Evolutionary conservation across 1,140 invertebrate species (phyloP).

Genomic region (Brachionus rotundiformis): DNA sequence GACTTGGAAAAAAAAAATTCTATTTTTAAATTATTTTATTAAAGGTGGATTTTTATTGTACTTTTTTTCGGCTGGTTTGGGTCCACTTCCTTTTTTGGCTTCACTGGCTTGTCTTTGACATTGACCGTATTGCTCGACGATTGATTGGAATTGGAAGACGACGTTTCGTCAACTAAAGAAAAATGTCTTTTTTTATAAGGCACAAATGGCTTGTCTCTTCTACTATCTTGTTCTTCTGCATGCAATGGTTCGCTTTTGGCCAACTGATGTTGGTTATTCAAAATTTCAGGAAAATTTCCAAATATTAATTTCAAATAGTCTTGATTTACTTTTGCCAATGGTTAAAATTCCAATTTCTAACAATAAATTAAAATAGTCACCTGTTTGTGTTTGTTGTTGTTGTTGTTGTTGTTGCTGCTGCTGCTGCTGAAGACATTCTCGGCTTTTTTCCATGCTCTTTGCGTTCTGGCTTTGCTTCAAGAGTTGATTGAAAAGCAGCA

Average conservation of each 20-base stretch:
- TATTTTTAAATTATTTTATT: background rate
- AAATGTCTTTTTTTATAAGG: slow-evolving; percentile 49
- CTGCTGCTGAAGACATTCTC: background rate
- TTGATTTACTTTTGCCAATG: background rate
- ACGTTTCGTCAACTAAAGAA: background rate
- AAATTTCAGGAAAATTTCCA: background rate
- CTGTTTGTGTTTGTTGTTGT: too few species aligned
- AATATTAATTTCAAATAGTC: background rate
- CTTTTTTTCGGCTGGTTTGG: slow-evolving; percentile 47
- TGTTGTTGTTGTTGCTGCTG: too few species aligned
- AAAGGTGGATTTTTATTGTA: background rate
- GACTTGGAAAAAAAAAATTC: slow-evolving; percentile 4
- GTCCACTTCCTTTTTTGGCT: background rate
- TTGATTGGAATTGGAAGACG: slow-evolving; percentile 26
- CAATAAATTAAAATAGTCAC: too few species aligned
- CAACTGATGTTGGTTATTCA: background rate
- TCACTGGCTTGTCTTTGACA: background rate
- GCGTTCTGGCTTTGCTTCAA: background rate
- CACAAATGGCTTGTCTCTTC: slow-evolving; percentile 18
- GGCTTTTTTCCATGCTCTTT: background rate
- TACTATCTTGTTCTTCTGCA: background rate
- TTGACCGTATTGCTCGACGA: background rate
- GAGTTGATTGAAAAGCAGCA: background rate
- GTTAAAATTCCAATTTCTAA: too few species aligned
- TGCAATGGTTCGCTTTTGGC: background rate